Conservation (phyloP, 2,113 vertebrate species). For the Anolis sagrei region DNA sequence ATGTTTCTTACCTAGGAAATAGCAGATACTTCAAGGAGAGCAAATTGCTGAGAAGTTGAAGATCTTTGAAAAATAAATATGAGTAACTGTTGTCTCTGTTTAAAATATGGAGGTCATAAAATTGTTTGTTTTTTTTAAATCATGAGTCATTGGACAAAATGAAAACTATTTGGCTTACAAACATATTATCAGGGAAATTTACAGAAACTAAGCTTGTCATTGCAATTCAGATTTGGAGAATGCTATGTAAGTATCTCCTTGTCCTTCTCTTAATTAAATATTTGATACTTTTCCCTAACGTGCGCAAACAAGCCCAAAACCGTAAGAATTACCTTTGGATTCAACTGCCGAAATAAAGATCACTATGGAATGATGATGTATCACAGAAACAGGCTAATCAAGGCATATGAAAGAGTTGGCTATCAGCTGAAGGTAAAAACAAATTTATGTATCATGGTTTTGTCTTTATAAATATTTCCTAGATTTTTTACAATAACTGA, state of each 20-base stretch:
- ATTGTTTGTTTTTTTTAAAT: neutral
- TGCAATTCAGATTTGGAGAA: neutral
- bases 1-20: neutral
- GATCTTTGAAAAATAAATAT: neutral
- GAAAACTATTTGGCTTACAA: neutral
- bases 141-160: neutral
- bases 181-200: neutral
- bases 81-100: neutral
- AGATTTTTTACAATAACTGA: neutral
- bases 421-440: conserved; percentile 88
- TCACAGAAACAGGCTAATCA: conserved; percentile 95
- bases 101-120: neutral
- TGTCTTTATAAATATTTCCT: neutral
- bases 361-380: conserved; percentile 99
- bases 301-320: conserved; percentile 73
- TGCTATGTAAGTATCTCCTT: neutral
- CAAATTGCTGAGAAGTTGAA: neutral
- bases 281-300: conserved; percentile 68
- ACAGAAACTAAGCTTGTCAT: neutral
- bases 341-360: conserved; percentile 95
- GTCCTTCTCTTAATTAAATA: neutral
- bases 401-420: conserved; percentile 92
- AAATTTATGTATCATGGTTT: neutral
- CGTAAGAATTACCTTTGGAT: conserved; percentile 92
- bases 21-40: neutral